Evolutionary conservation across 2,888 invertebrate species (phyloP).

Genomic region (Phengaris arion): DNA sequence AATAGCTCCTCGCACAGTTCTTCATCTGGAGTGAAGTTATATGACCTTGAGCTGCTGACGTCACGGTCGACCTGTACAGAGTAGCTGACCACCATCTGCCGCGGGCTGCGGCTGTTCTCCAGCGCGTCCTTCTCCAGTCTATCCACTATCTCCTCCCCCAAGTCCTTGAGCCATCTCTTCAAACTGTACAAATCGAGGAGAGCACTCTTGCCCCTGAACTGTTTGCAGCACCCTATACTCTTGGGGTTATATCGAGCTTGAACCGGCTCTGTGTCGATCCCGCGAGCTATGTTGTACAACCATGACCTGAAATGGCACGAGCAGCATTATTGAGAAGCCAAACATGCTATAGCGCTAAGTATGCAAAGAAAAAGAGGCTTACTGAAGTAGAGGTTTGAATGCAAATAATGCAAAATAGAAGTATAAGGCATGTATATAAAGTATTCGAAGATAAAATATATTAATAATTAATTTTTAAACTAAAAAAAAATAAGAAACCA

Average conservation of each 20-base stretch:
- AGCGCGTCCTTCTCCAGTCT: constrained; percentile 88
- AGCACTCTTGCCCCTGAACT: constrained; percentile 90
- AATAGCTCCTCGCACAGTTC: constrained; percentile 84
- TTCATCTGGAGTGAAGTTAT: constrained; percentile 77
- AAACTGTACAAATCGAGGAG: constrained; percentile 83
- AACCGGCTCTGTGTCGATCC: constrained; percentile 93
- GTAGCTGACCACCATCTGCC: constrained; percentile 87
- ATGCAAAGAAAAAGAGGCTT: background rate
- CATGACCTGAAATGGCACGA: constrained; percentile 80
- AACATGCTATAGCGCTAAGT: background rate
- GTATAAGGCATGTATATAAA: too few species aligned
- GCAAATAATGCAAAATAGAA: too few species aligned
- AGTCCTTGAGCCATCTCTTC: constrained; percentile 88
- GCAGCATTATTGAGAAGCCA: too few species aligned
- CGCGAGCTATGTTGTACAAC: constrained; percentile 91
- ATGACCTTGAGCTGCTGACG: constrained; percentile 82
- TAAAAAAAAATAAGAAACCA: too few species aligned
- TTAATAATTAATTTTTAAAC: too few species aligned
- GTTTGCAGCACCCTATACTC: constrained; percentile 97
- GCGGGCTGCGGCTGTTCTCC: constrained; percentile 90
- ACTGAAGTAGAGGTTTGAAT: too few species aligned
- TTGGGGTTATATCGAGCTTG: constrained; percentile 90
- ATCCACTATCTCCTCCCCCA: constrained; percentile 90
- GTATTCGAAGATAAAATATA: too few species aligned
- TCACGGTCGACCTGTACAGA: constrained; percentile 79